phyloP scores from a whole-genome alignment of 2,888 invertebrate species.

The Nasonia oneida region DNA sequence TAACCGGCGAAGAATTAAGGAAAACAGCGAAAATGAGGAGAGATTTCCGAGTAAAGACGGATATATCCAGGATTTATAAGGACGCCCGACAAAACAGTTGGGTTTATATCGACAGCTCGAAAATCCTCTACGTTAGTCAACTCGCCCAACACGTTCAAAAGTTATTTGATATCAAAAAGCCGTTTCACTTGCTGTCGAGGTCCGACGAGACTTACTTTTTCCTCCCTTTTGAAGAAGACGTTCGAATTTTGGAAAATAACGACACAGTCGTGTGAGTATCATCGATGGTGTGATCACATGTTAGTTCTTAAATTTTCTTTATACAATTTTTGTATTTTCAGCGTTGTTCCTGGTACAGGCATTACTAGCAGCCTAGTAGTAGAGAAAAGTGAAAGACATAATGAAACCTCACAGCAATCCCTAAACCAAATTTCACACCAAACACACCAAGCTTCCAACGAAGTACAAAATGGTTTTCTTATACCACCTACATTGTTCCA shows the following conservation, averaged over 20 bases:
- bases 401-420: not conserved
- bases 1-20: no score
- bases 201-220: slow-evolving; percentile 70
- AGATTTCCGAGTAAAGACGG: slow-evolving; percentile 72
- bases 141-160: slow-evolving; percentile 73
- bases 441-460: not conserved
- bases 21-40: slow-evolving; percentile 53
- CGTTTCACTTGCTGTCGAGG: slow-evolving; percentile 73
- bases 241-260: slow-evolving; percentile 69
- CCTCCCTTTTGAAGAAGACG: slow-evolving; percentile 76
- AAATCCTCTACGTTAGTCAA: slow-evolving; percentile 70
- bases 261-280: slow-evolving; percentile 68
- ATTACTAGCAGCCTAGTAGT: not conserved
- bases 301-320: slow-evolving; percentile 5
- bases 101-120: slow-evolving; percentile 71
- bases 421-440: not conserved
- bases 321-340: slow-evolving; percentile 58
- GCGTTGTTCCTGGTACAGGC: slow-evolving; percentile 68
- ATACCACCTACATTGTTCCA: not conserved
- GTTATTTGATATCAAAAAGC: slow-evolving; percentile 73
- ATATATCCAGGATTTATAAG: slow-evolving; percentile 71
- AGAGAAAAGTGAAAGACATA: slow-evolving; percentile 5
- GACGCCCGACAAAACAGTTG: slow-evolving; percentile 71
- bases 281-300: not conserved
- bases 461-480: slow-evolving; percentile 37